Percentiles rank a stretch among this genome's conserved stretches.
phyloP scores from a whole-genome alignment of 1,140 invertebrate species.

The Drosophila pseudoananassae region DNA sequence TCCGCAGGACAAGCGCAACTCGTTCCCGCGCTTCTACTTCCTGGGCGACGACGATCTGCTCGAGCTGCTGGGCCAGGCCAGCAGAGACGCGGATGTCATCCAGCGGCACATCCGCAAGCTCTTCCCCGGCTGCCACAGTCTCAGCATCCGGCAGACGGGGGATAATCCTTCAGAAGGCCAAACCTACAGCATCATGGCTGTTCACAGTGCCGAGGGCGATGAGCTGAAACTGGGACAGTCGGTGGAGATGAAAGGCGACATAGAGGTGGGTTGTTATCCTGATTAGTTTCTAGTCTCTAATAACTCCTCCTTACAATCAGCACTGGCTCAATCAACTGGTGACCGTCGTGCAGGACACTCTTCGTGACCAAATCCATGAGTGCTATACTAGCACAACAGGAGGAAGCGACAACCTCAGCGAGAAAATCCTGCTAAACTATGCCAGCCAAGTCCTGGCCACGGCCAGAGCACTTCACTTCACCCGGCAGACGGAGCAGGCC shows the following conservation, averaged over 20 bases:
- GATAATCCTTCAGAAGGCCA: conserved; percentile 16
- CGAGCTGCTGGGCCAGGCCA: conserved; percentile 95
- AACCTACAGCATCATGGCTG: conserved; percentile 87
- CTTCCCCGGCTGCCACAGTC: conserved; percentile 94
- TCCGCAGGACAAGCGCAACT: conserved; percentile 93
- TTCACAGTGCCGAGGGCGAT: conserved; percentile 94
- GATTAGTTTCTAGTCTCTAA: background rate
- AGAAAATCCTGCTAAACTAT: conserved; percentile 90
- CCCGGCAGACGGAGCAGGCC: conserved; percentile 91
- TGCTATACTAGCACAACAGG: conserved; percentile 86
- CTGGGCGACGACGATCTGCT: conserved; percentile 98
- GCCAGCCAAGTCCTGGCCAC: conserved; percentile 94
- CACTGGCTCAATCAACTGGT: conserved; percentile 94
- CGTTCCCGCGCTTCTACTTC: conserved; percentile 98
- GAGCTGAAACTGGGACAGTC: conserved; percentile 90
- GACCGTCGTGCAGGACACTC: conserved; percentile 92
- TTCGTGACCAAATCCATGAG: conserved; percentile 88
- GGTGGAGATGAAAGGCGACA: conserved; percentile 91
- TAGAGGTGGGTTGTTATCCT: conserved; percentile 89
- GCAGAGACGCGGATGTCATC: conserved; percentile 92
- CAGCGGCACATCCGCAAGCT: conserved; percentile 97
- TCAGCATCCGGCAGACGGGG: conserved; percentile 86
- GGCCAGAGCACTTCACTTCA: conserved; percentile 91
- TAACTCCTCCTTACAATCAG: conserved; percentile 20
- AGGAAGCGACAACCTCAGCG: conserved; percentile 82